A percentile compares a stretch with the other conserved stretches of the same genome.
These are phyloP conservation scores for Lytechinus variegatus DNA, from an alignment of 35 echinoderm and acorn worm genomes.

Conservation along the genomic window DNA sequence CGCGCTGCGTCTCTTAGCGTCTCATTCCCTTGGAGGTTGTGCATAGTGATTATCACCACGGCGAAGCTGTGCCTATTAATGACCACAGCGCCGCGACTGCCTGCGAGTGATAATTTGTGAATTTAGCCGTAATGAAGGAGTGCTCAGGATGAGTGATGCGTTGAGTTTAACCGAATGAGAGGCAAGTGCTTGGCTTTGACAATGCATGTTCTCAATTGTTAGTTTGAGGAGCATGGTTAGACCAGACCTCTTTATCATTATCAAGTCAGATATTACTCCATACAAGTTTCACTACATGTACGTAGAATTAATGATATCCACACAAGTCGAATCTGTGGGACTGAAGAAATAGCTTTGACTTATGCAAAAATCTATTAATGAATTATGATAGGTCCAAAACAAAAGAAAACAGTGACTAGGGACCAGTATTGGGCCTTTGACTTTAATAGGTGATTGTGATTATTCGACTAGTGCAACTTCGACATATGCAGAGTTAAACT, in stretches of 20 bases:
- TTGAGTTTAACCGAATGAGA: neutral
- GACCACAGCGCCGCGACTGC: neutral
- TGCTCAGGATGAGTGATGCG: constrained; percentile 7
- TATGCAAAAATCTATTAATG: too few species aligned
- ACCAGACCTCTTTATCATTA: neutral
- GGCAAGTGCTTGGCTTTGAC: constrained; percentile 16
- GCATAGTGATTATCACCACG: neutral
- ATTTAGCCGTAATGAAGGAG: constrained; percentile 18
- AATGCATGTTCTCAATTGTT: neutral
- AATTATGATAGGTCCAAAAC: too few species aligned
- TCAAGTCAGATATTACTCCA: too few species aligned
- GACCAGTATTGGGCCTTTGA: too few species aligned
- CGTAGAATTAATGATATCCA: too few species aligned
- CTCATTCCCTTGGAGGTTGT: neutral
- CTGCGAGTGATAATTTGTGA: constrained; percentile 11
- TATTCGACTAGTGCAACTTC: too few species aligned
- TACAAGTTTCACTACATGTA: too few species aligned
- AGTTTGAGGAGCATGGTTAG: neutral
- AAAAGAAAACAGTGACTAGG: too few species aligned
- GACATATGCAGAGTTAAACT: too few species aligned
- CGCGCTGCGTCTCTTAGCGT: neutral
- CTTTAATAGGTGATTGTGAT: too few species aligned
- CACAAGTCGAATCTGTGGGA: too few species aligned
- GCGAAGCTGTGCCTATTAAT: neutral
- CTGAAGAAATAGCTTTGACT: too few species aligned